Percentiles rank a stretch among this genome's conserved stretches.
Conservation (phyloP, 2,113 vertebrate species). For the Puffinus mauretanicus region DNA sequence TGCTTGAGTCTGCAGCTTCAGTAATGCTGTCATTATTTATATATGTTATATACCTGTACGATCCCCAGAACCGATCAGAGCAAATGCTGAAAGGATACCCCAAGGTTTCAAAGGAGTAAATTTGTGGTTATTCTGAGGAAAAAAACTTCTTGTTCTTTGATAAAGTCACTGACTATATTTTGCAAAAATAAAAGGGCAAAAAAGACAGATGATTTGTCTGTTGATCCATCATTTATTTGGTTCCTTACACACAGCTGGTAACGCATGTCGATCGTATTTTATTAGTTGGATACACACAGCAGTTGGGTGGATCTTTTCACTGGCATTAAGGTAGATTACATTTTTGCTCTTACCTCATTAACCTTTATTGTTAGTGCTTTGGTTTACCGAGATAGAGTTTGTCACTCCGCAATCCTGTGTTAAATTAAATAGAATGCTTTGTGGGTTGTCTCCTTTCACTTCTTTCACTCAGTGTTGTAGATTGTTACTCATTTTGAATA, state of each 20-base stretch:
- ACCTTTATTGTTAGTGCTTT: constrained; percentile 8
- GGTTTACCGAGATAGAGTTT: neutral
- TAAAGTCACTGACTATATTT: neutral
- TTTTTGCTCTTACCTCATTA: constrained; percentile 14
- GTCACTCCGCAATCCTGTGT: neutral
- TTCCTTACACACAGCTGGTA: neutral
- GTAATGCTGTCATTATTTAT: neutral
- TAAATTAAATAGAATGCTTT: neutral
- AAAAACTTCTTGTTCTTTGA: neutral
- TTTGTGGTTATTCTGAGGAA: neutral
- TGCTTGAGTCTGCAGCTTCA: neutral
- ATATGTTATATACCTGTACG: neutral
- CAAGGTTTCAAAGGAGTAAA: neutral
- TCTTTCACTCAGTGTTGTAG: neutral
- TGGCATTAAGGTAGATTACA: neutral
- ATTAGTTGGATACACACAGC: neutral
- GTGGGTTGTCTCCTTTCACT: neutral
- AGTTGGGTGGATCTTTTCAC: neutral
- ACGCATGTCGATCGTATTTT: neutral
- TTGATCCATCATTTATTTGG: neutral
- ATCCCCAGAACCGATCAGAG: neutral
- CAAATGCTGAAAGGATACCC: neutral
- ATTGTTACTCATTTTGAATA: constrained; percentile 35
- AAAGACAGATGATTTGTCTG: neutral
- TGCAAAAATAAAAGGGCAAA: neutral